Evolutionary conservation across 2,797 vertebrate genomes (phyloP).

Genomic region (Aphelocoma californica): DNA sequence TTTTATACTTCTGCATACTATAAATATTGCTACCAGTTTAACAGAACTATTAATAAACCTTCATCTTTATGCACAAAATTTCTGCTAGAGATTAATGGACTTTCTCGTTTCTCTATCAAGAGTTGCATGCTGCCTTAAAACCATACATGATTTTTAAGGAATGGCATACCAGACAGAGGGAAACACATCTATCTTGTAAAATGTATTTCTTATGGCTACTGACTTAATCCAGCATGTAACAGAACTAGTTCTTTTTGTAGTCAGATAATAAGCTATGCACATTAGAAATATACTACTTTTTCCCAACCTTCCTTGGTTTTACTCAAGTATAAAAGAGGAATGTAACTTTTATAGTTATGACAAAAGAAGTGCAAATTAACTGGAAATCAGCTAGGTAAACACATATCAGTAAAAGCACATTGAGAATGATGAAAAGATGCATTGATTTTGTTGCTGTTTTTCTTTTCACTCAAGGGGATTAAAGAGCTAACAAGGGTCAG

Average conservation of each 20-base stretch:
- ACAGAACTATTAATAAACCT: background rate
- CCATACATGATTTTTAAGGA: conserved; percentile 20
- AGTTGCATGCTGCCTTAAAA: conserved; percentile 15
- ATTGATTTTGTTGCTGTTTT: background rate
- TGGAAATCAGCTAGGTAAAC: background rate
- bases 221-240: background rate
- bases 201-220: background rate
- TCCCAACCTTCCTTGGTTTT: background rate
- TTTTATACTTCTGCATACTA: background rate
- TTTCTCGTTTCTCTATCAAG: background rate
- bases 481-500: background rate
- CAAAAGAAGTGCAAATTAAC: background rate
- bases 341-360: background rate
- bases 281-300: background rate
- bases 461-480: background rate
- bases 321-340: background rate
- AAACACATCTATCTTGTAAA: background rate
- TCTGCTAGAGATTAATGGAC: background rate
- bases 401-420: background rate
- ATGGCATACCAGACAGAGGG: background rate
- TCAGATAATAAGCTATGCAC: background rate
- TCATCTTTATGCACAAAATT: background rate
- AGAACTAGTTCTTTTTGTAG: background rate
- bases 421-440: background rate
- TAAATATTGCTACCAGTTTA: background rate